Percentiles rank a stretch among this genome's conserved stretches.
Conservation (phyloP, 2,113 vertebrate genomes). For the Peucedramus taeniatus region DNA sequence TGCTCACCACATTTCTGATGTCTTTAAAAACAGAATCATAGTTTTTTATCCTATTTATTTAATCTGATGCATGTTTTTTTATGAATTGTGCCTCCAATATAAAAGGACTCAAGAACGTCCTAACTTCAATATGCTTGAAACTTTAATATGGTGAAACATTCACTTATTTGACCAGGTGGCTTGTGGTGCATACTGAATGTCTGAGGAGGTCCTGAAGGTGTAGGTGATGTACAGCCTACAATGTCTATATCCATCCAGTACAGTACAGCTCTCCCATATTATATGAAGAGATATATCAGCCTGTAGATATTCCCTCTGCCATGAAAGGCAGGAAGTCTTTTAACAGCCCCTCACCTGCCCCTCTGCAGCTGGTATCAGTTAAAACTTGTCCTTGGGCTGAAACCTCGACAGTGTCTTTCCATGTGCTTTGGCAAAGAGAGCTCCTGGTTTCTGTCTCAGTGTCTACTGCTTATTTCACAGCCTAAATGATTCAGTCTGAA, state of each 20-base stretch:
- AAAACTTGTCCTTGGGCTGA: background rate
- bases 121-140: background rate
- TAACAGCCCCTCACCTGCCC: background rate
- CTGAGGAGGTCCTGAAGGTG: background rate
- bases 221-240: background rate
- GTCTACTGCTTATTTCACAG: background rate
- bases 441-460: background rate
- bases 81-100: background rate
- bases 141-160: background rate
- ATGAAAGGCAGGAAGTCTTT: background rate
- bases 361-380: background rate
- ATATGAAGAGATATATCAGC: background rate
- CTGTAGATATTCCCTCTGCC: background rate
- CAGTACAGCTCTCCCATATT: background rate
- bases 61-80: background rate
- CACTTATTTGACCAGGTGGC: rapidly evolving
- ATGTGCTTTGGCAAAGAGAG: background rate
- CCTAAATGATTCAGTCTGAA: background rate
- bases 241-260: background rate
- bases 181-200: background rate
- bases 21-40: background rate
- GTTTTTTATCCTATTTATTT: background rate
- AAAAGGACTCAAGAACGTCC: background rate
- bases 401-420: background rate
- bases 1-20: background rate